Base-by-base conservation (phyloP, 2,113 vertebrate genomes). In the Notechis scutatus region DNA sequence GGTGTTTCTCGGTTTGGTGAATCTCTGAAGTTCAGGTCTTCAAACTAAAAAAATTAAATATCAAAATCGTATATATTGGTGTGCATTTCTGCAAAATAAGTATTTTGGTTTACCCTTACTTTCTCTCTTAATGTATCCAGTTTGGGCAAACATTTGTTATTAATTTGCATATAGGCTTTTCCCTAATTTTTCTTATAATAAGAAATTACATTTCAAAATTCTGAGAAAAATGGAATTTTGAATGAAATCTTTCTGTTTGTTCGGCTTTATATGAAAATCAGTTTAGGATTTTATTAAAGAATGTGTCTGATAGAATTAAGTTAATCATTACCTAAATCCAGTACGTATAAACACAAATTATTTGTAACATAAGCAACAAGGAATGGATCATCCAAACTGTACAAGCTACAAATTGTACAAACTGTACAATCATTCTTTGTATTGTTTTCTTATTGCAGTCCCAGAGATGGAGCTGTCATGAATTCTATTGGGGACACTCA, bases 261-360 rank as follows among this genome's bases (percentile, higher is more conserved):
- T 74, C 2, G 15, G 7, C 34, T 74, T 39, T 74, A 34, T 74
- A 39, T 39, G 69, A 47, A 39, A 74, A 18, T 34, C 15, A 69
- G 3, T 90, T 50, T 39, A 89, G 15, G 57, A 0, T 14, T 50
- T 81, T 0, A 0, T 64, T 45, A 39, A 24, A 52, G 59, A 94
- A 64, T 56, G 42, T 39, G 42, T 15, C 14, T 54, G 23, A 5
- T 14, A 47, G 26, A 87, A 47, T 87, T 87, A 47, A 89, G 52
- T 20, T 26, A 52, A 86, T 26, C 14, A 85, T 39, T 55, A 2
- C 3, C 0, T 56, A 10, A 88, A 91, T 54, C 55, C 34, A 29
- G 15, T 5, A 69, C 6, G 34, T 2, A 11, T 42, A 26, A 50
- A 26, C 11, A 14, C 47, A 24, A 87, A 0, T 0, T 18, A 0